Percentiles rank a stretch among this genome's conserved stretches.
phyloP scores from a whole-genome alignment of 2,113 vertebrate species.

The Setophaga kirtlandii region DNA sequence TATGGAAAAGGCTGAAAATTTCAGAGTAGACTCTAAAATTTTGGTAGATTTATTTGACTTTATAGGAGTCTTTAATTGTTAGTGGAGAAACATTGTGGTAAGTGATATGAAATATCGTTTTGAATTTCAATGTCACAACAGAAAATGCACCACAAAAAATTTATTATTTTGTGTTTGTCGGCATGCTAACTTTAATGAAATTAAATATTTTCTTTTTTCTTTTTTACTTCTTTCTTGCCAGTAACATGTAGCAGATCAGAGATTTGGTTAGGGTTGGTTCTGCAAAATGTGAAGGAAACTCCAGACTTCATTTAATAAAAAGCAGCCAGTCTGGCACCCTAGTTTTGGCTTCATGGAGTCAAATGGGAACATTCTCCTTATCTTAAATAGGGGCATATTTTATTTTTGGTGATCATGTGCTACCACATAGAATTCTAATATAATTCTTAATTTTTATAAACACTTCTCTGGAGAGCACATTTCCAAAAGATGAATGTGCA shows the following conservation, averaged over 20 bases:
- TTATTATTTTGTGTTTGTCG: neutral
- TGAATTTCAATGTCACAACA: neutral
- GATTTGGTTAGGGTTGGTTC: neutral
- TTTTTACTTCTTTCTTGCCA: neutral
- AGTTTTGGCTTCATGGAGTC: neutral
- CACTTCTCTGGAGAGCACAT: neutral
- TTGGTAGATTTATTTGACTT: neutral
- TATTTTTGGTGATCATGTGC: neutral
- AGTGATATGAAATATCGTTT: neutral
- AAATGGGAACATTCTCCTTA: neutral
- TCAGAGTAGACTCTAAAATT: neutral
- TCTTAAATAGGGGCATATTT: neutral
- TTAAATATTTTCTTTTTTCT: neutral
- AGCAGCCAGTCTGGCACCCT: neutral
- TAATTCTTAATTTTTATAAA: neutral
- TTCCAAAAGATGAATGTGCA: neutral
- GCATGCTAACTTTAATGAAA: neutral
- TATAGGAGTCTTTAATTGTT: neutral
- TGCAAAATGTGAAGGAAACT: neutral
- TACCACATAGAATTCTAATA: neutral
- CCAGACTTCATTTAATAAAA: neutral
- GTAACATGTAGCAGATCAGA: neutral
- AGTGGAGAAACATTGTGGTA: neutral
- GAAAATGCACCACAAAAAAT: neutral
- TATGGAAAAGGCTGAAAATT: neutral